A percentile compares a stretch with the other conserved stretches of the same genome.
phyloP scores from a whole-genome alignment of 2,797 vertebrate genomes.

The Masticophis lateralis region DNA sequence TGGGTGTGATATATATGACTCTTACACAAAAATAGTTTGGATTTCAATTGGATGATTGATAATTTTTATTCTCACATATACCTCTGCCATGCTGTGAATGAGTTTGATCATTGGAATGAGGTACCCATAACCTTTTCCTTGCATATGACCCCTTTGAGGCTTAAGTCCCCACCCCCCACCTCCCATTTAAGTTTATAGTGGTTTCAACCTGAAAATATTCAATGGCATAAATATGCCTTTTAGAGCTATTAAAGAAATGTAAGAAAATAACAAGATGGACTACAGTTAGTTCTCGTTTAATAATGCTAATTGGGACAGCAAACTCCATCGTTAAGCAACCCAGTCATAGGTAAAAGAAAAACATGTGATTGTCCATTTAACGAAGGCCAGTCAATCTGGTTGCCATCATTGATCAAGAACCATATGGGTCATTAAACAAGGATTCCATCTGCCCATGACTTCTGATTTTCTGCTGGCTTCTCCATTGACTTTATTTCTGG shows the following conservation, averaged over 20 bases:
- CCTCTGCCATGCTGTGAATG: not conserved
- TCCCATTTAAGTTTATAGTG: not conserved
- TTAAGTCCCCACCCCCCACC: not conserved
- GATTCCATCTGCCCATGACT: not conserved
- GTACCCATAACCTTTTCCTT: not conserved
- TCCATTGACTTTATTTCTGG: not conserved
- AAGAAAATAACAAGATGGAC: not conserved
- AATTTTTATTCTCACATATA: not conserved
- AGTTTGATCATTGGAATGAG: not conserved
- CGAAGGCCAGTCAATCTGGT: not conserved
- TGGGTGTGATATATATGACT: no score
- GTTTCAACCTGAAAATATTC: not conserved
- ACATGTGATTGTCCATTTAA: not conserved
- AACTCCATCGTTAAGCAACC: not conserved
- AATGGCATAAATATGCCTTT: not conserved
- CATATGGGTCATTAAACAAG: not conserved
- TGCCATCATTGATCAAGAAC: not conserved
- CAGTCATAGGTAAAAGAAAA: not conserved
- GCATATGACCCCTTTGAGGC: not conserved
- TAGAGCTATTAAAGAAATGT: not conserved
- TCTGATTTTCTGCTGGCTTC: not conserved
- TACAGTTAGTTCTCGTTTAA: not conserved
- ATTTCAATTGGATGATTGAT: not conserved
- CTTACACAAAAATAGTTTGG: not conserved
- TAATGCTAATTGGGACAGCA: not conserved